Percentiles rank a stretch among this genome's conserved stretches.
Conservation (phyloP, 2,797 vertebrate genomes). For the Poecilia wingei region DNA sequence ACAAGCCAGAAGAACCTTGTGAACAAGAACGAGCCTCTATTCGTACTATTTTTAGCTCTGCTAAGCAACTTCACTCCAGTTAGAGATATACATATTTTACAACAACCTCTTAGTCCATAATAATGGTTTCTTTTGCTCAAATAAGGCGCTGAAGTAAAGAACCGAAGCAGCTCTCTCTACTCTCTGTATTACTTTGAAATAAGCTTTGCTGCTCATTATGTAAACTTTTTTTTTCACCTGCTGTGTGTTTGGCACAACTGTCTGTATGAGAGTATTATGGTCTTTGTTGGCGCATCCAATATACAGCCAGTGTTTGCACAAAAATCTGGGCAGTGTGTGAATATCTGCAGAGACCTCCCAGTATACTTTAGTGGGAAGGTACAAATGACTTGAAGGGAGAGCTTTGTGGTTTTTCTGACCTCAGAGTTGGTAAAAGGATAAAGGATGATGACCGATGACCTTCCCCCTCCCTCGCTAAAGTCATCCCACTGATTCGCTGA, state of each 20-base stretch:
- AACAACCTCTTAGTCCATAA: background rate
- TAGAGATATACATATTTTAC: constrained; percentile 2
- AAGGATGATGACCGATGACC: constrained; percentile 42
- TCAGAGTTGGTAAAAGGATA: constrained; percentile 45
- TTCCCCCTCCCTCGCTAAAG: constrained; percentile 22
- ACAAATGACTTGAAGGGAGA: background rate
- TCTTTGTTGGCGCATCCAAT: background rate
- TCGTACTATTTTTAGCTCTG: background rate
- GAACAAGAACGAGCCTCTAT: background rate
- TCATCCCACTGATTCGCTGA: constrained; percentile 32
- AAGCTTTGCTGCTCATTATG: background rate
- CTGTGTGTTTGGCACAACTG: background rate
- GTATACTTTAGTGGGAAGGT: background rate
- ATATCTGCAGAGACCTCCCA: background rate
- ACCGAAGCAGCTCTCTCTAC: background rate
- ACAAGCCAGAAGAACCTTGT: background rate
- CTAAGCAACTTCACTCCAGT: background rate
- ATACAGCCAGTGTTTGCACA: background rate
- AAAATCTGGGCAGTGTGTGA: background rate
- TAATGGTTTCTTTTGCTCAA: background rate
- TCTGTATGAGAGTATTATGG: background rate
- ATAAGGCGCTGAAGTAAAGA: background rate
- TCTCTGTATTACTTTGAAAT: background rate
- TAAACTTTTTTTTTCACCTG: background rate
- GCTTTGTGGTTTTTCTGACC: constrained; percentile 31